Evolutionary conservation across 1,140 invertebrate genomes (phyloP), one percentile per base, ranked within the genome.

Genomic region (Ganaspis sp.): DNA sequence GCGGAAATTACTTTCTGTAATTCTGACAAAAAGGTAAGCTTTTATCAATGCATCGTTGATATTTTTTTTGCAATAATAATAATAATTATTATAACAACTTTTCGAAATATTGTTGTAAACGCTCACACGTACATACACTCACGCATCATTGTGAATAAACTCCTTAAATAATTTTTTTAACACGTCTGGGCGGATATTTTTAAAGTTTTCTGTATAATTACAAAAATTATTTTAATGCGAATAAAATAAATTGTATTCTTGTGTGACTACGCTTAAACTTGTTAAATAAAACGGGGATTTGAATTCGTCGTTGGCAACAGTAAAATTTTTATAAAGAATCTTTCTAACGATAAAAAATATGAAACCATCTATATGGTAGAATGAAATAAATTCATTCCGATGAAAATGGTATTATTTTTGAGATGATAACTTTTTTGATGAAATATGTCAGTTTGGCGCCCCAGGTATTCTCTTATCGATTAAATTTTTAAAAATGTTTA

Each of bases 191-290:
- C 58, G 58, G 58, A 34, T 64, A 29, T 64, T 64, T 64, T 49
- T 49, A 49, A 1, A 23, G 12, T 11, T 64, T 64, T 26, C 21
- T 64, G 4, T 29, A 26, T n/a, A 29, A 64, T 64, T 29, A 34
- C 26, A 64, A 26, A n/a, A 64, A 29, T 64, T 64, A 64, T 64
- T 26, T 58, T 58, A 58, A 58, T 58, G n/a, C n/a, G 58, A 15
- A 64, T 29, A 5, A 26, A 15, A 26, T 9, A n/a, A 64, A 29
- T 34, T 1, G 17, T 64, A 4, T 29, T 64, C 2, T 26, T 64
- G n/a, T 26, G 11, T n/a, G n/a, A n/a, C 0, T 49, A 34, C 29
- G 29, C 6, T 34, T 34, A 34, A n/a, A 64, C 11, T 9, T 26
- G n/a, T n/a, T n/a, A n/a, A 4, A 64, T 29, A 12, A 34, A 1